These are phyloP conservation scores for Amblyteles armatorius DNA, from an alignment of 2,888 invertebrate species.

Conservation along the genomic window DNA sequence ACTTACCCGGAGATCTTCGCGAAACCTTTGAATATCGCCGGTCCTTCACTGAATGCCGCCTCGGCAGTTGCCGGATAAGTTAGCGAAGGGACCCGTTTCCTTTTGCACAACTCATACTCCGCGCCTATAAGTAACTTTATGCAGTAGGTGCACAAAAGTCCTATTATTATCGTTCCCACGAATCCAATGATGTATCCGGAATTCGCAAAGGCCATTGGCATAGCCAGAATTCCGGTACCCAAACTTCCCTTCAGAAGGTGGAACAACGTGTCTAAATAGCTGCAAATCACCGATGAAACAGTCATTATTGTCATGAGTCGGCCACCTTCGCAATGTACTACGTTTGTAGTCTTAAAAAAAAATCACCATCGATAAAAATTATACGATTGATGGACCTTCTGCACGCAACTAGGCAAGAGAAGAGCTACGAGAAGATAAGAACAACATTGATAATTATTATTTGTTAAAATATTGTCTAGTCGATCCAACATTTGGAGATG, in stretches of 20 bases:
- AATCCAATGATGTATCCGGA: slow-evolving; percentile 93
- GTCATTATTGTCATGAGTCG: no score
- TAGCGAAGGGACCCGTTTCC: slow-evolving; percentile 87
- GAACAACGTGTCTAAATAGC: slow-evolving; percentile 92
- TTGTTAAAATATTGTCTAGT: no score
- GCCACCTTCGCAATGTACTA: no score
- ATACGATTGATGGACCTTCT: no score
- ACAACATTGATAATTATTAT: no score
- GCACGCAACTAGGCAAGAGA: no score
- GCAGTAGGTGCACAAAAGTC: slow-evolving; percentile 96
- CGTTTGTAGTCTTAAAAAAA: no score
- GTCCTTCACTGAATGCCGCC: slow-evolving; percentile 92
- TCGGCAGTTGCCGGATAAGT: slow-evolving; percentile 94
- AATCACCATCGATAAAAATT: no score
- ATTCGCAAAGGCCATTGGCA: slow-evolving; percentile 94
- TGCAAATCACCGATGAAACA: slow-evolving; percentile 81
- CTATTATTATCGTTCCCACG: slow-evolving; percentile 93
- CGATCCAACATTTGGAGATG: no score
- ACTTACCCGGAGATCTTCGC: slow-evolving; percentile 87
- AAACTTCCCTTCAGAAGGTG: slow-evolving; percentile 95
- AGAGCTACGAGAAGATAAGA: no score
- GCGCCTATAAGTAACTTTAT: slow-evolving; percentile 94
- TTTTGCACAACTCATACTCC: slow-evolving; percentile 86
- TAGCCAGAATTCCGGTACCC: slow-evolving; percentile 96
- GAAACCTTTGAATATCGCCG: slow-evolving; percentile 85